Conservation (phyloP, 2,797 vertebrate species). For the Smutsia temminckii region DNA sequence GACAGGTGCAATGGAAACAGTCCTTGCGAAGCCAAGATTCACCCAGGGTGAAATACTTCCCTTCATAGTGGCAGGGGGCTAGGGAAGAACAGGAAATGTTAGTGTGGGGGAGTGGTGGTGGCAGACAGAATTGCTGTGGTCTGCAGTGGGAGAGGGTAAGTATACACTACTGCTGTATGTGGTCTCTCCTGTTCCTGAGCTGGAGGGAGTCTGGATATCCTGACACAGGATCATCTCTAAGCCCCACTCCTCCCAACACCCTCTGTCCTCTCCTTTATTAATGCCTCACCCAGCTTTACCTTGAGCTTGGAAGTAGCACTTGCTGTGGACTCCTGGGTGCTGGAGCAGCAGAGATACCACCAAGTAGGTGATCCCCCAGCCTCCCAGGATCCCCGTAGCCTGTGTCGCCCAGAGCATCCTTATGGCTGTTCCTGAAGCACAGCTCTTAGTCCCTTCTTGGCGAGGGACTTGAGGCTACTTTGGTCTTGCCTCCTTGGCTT, state of each 20-base stretch:
- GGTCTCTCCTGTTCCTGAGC: neutral
- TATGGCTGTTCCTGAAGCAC: slow-evolving; percentile 51
- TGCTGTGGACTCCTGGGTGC: slow-evolving; percentile 79
- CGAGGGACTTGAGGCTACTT: slow-evolving; percentile 47
- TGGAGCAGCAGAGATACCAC: slow-evolving; percentile 80
- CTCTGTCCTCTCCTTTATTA: neutral
- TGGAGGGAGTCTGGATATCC: neutral
- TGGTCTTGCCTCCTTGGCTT: slow-evolving; percentile 39
- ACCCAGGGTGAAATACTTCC: slow-evolving; percentile 89
- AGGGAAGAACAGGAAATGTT: slow-evolving; percentile 49
- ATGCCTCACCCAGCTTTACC: slow-evolving; percentile 74
- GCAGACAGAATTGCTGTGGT: neutral
- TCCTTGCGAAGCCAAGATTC: slow-evolving; percentile 93
- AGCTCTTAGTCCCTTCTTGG: slow-evolving; percentile 50
- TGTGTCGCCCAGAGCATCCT: slow-evolving; percentile 67
- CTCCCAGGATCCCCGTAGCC: slow-evolving; percentile 46
- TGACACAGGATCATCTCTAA: neutral
- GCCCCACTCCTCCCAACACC: neutral
- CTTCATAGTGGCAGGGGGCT: slow-evolving; percentile 91
- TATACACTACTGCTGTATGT: neutral
- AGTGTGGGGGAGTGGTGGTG: neutral
- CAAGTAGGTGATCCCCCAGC: slow-evolving; percentile 74
- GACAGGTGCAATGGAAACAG: slow-evolving; percentile 95
- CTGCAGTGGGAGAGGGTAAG: neutral
- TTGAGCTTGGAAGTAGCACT: slow-evolving; percentile 86